These are phyloP conservation scores for Psylliodes chrysocephalus DNA, from an alignment of 2,888 invertebrate species.

Conservation along the genomic window DNA sequence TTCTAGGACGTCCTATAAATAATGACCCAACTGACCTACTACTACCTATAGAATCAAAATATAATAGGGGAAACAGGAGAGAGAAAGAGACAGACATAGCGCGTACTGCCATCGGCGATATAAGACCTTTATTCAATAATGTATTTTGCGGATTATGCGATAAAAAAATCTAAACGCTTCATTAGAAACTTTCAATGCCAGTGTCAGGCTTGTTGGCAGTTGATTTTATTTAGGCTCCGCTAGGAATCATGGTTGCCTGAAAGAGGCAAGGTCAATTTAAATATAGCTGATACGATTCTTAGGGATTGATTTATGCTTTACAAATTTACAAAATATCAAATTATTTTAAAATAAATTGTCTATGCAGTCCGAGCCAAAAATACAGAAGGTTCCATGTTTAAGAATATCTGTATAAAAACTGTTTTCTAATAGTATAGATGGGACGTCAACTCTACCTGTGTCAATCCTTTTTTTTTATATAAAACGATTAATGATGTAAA, in stretches of 20 bases:
- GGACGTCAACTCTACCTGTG: too few relatives aligned
- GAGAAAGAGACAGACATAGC: too few relatives aligned
- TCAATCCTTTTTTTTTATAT: too few relatives aligned
- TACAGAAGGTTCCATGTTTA: too few relatives aligned
- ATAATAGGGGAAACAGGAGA: constrained; percentile 16
- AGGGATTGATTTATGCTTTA: neutral
- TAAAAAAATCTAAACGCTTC: constrained; percentile 17
- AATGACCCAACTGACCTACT: constrained; percentile 14
- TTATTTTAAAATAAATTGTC: too few relatives aligned
- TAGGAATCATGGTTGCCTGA: neutral
- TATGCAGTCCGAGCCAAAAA: too few relatives aligned
- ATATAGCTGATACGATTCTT: neutral
- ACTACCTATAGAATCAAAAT: neutral
- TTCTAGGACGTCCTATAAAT: neutral
- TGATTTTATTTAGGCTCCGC: constrained; percentile 7
- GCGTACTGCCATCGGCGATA: constrained; percentile 5
- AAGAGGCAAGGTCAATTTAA: neutral
- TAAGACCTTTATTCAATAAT: constrained; percentile 17
- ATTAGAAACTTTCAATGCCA: constrained; percentile 17
- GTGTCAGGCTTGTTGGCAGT: constrained; percentile 18
- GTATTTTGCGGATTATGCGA: constrained; percentile 18
- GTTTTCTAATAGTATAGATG: too few relatives aligned
- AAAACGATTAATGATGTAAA: too few relatives aligned
- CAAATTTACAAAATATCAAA: too few relatives aligned
- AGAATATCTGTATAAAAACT: too few relatives aligned